Evolutionary conservation across 2,113 vertebrate species (phyloP).

Genomic region (Malurus melanocephalus): DNA sequence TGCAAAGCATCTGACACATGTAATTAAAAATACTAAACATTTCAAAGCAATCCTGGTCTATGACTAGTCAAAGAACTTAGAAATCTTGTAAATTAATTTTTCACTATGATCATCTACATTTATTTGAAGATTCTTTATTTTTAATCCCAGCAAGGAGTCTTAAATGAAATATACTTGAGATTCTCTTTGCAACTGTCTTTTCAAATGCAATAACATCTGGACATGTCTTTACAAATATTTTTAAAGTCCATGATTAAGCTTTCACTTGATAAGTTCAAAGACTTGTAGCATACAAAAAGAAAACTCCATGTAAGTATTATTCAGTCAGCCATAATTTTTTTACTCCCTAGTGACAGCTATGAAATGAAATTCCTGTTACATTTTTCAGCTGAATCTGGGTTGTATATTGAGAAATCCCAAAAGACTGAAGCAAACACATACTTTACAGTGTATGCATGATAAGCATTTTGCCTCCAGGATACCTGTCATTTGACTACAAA

Average conservation of each 20-base stretch:
- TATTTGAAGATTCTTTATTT: constrained; percentile 21
- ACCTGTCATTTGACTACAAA: constrained; percentile 8
- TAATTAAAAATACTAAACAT: not conserved
- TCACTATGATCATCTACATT: not conserved
- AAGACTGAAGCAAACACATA: constrained; percentile 11
- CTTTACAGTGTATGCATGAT: constrained; percentile 12
- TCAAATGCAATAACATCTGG: constrained; percentile 1
- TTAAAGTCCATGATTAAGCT: not conserved
- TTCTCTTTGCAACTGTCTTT: not conserved
- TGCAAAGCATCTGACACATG: not conserved
- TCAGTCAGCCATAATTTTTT: not conserved
- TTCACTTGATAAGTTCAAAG: constrained; percentile 6
- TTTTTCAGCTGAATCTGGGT: constrained; percentile 4
- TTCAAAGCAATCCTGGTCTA: not conserved
- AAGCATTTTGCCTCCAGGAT: constrained; percentile 23
- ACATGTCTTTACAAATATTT: constrained; percentile 3
- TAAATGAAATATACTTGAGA: not conserved
- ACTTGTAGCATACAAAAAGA: not conserved
- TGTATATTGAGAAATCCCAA: not conserved
- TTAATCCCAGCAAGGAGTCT: not conserved
- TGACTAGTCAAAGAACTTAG: not conserved
- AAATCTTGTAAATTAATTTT: constrained; percentile 17
- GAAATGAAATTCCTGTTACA: constrained; percentile 25
- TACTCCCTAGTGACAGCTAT: not conserved
- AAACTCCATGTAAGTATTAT: not conserved